Base-by-base conservation (phyloP, 2,888 invertebrate species). In the Drosophila dives region DNA sequence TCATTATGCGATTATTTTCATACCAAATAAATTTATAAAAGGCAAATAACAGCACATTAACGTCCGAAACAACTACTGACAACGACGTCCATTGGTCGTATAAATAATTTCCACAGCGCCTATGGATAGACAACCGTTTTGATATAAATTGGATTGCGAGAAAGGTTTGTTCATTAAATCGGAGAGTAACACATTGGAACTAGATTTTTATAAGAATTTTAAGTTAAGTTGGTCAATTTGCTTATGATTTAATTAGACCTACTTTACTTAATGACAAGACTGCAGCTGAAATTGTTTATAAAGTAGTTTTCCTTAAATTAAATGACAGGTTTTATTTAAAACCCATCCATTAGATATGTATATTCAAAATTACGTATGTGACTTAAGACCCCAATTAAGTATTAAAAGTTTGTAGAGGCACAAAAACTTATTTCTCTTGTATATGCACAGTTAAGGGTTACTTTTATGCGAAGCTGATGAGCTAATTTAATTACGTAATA, bases 1-100 rank as follows among this genome's bases (percentile, higher is more conserved):
- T 17, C 42, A 5, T 23, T 54, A 40, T 20, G 32, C 34, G 17
- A 61, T 50, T 45, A 23, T 40, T 26, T 48, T 50, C 49, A 20
- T 26, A 64, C 64, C 58, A 63, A 66, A 66, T 58, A 77, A 62
- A 32, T 67, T 20, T 10, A 12, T 36, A 56, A 1, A 17, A 33
- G 1, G 10, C 34, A 55, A 49, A 62, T 26, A 78, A 59, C 32
- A n/a, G 23, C 50, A 51, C 15, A 74, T 67, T 73, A 63, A 63
- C 17, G 49, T 12, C 42, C 40, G 23, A 10, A 29, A 40, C 49
- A 48, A 15, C 26, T 17, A 26, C 29, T 32, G 12, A 12, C 20
- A 34, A 36, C 10, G 5, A 7, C 20, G 32, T 26, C 26, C 0
- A 54, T 15, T 48, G 7, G 75, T 62, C 75, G 79, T 63, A 74